Evolutionary conservation across 2,113 vertebrate species (phyloP).

Genomic region (Xenus cinereus): DNA sequence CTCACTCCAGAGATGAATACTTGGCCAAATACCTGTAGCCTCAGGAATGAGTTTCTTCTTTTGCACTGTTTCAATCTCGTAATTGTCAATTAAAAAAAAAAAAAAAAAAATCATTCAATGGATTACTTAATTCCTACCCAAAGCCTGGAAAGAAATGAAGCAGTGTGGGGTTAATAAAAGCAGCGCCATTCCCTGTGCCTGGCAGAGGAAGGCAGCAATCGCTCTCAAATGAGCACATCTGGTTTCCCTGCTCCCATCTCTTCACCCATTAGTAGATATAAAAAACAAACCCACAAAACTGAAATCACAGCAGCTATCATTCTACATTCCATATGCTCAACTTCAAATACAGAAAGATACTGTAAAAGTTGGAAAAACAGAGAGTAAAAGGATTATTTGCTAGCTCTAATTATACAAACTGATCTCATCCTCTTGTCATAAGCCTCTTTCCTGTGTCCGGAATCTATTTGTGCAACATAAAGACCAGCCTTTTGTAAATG

Average conservation of each 20-base stretch:
- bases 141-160: not conserved
- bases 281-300: not conserved
- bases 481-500: constrained; percentile 31
- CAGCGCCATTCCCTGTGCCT: accelerated
- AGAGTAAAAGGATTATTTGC: constrained; percentile 80
- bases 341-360: constrained; percentile 55
- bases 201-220: not conserved
- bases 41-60: not conserved
- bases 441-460: constrained; percentile 75
- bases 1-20: not conserved
- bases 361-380: constrained; percentile 65
- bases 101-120: not conserved
- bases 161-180: not conserved
- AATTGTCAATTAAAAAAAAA: not conserved
- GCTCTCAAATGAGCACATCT: not conserved
- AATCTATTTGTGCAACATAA: constrained; percentile 65
- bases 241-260: not conserved
- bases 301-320: not conserved
- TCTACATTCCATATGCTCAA: not conserved
- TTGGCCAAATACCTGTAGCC: not conserved
- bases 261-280: not conserved
- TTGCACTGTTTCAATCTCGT: not conserved
- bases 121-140: not conserved
- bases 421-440: constrained; percentile 83
- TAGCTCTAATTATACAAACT: constrained; percentile 83